Conservation (phyloP, 37 sponge, comb jelly and placozoan species). For the Crambe crambe region DNA sequence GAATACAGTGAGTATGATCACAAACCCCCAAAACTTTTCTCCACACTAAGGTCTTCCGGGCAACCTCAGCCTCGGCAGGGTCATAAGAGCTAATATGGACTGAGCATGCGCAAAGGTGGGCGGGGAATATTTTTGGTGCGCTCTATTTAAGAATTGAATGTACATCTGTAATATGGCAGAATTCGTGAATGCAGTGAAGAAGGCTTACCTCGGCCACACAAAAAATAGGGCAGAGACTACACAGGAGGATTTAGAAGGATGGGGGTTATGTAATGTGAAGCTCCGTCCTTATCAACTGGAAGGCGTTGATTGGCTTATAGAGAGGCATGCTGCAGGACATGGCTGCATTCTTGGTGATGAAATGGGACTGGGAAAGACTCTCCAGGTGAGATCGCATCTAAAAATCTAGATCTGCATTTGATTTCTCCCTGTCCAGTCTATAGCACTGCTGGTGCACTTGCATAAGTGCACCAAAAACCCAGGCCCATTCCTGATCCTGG, state of each 20-base stretch:
- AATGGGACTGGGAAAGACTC: slow-evolving; percentile 89
- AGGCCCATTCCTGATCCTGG: slow-evolving; percentile 58
- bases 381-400: slow-evolving; percentile 27
- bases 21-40: too few relatives aligned
- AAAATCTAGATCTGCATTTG: neutral
- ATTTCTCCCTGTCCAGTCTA: slow-evolving; percentile 33
- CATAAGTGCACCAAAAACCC: neutral
- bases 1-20: too few relatives aligned
- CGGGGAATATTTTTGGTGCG: neutral
- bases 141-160: neutral
- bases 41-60: too few relatives aligned
- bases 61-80: too few relatives aligned
- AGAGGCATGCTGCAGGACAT: slow-evolving; percentile 28
- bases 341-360: slow-evolving; percentile 90
- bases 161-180: too few relatives aligned
- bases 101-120: slow-evolving; percentile 12
- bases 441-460: slow-evolving; percentile 65
- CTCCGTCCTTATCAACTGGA: slow-evolving; percentile 73
- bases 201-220: too few relatives aligned
- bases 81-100: neutral
- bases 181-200: too few relatives aligned
- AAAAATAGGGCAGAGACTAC: neutral
- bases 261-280: slow-evolving; percentile 42
- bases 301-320: slow-evolving; percentile 67
- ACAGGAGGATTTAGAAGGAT: slow-evolving; percentile 40